A percentile compares a stretch with the other conserved stretches of the same genome.
phyloP scores from a whole-genome alignment of 2,797 vertebrate genomes.

The Hyperoplus lanceolatus region DNA sequence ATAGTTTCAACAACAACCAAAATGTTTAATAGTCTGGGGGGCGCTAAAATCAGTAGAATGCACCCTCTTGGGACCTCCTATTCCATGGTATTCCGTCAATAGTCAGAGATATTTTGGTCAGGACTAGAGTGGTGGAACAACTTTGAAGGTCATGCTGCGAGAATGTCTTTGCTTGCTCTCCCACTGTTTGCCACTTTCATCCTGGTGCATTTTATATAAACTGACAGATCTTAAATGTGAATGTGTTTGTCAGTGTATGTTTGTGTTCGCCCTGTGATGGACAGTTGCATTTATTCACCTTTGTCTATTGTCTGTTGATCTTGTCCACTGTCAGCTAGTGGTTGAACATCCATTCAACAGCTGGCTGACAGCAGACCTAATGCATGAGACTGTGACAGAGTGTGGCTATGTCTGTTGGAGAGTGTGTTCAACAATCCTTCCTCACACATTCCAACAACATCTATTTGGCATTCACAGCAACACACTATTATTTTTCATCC shows the following conservation, averaged over 20 bases:
- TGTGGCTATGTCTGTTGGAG: background rate
- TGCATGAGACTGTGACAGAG: no score
- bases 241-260: constrained; percentile 7
- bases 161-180: background rate
- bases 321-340: no score
- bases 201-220: background rate
- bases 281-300: background rate
- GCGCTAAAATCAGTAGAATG: background rate
- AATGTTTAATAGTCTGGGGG: background rate
- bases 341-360: no score
- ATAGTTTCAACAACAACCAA: no score
- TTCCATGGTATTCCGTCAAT: no score
- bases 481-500: background rate
- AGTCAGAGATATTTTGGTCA: background rate
- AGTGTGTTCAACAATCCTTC: background rate
- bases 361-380: no score
- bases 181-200: background rate
- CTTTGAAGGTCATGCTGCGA: background rate
- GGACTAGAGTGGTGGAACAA: background rate
- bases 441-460: no score
- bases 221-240: background rate
- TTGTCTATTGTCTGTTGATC: background rate
- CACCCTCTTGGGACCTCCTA: background rate
- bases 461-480: background rate
- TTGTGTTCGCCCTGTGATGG: background rate